phyloP scores from a whole-genome alignment of 2,888 invertebrate genomes.

The Andrena praecox region DNA sequence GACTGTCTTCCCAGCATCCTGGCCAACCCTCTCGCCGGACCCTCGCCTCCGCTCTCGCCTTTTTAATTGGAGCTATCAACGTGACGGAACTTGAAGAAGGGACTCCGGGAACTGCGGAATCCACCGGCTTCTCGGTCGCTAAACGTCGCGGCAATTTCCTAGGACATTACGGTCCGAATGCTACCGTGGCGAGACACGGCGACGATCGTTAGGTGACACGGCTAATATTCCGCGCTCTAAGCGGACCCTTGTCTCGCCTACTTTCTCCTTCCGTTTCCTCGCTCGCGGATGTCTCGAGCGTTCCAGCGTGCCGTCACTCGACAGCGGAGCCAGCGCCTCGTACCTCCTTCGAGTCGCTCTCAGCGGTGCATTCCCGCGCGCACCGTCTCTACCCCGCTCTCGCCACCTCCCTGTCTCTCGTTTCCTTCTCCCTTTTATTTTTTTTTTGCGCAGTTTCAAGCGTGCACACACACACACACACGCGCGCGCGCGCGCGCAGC shows the following conservation, averaged over 20 bases:
- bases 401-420: too few species aligned
- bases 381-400: not conserved
- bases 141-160: constrained; percentile 22
- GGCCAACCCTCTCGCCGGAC: not conserved
- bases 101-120: not conserved
- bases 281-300: constrained; percentile 31
- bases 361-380: constrained; percentile 33
- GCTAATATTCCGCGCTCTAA: constrained; percentile 46
- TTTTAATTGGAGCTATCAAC: constrained; percentile 43
- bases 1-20: not conserved
- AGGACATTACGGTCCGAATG: constrained; percentile 29
- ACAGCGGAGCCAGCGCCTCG: constrained; percentile 11
- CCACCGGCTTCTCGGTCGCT: constrained; percentile 3
- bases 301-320: constrained; percentile 22
- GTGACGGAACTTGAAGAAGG: constrained; percentile 14
- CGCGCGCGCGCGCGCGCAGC: constrained; percentile 1
- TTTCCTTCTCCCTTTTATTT: too few species aligned
- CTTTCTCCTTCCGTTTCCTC: constrained; percentile 31
- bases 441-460: not conserved
- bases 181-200: constrained; percentile 32
- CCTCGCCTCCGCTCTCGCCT: not conserved
- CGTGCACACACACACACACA: not conserved
- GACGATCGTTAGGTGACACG: constrained; percentile 45
- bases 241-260: constrained; percentile 39
- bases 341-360: constrained; percentile 27